Evolutionary conservation across 2,888 invertebrate species (phyloP).

Genomic region (Iselma pallidipennis): DNA sequence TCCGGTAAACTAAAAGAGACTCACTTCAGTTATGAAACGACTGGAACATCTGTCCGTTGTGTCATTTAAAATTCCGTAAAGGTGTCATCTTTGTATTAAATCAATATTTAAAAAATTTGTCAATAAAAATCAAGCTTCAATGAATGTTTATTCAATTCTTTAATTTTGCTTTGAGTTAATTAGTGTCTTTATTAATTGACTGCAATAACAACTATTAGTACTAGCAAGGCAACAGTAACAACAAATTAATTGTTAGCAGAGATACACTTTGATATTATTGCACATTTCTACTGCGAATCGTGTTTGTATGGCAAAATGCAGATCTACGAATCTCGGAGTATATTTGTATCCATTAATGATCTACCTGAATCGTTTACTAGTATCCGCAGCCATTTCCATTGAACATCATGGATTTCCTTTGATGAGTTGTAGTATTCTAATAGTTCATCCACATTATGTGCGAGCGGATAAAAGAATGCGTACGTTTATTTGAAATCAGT

Average conservation of each 20-base stretch:
- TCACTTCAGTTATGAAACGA: background rate
- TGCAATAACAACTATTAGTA: background rate
- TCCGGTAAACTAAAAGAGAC: constrained; percentile 1
- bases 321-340: too few relatives aligned
- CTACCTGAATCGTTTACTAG: too few relatives aligned
- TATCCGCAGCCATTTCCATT: too few relatives aligned
- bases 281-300: background rate
- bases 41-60: constrained; percentile 4
- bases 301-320: background rate
- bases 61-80: background rate
- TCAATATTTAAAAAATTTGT: background rate
- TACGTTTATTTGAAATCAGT: too few relatives aligned
- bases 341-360: too few relatives aligned
- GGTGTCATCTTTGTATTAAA: background rate
- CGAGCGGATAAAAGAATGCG: too few relatives aligned
- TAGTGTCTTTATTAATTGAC: background rate
- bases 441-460: too few relatives aligned
- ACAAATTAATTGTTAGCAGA: background rate
- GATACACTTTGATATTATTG: background rate
- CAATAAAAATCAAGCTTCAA: too few relatives aligned
- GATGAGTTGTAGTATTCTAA: too few relatives aligned
- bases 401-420: too few relatives aligned
- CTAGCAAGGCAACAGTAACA: background rate
- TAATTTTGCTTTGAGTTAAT: background rate
- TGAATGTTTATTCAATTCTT: too few relatives aligned